Percentiles rank a stretch among this genome's conserved stretches.
Evolutionary conservation across 2,888 invertebrate genomes (phyloP).

Genomic region (Metellina segmentata): DNA sequence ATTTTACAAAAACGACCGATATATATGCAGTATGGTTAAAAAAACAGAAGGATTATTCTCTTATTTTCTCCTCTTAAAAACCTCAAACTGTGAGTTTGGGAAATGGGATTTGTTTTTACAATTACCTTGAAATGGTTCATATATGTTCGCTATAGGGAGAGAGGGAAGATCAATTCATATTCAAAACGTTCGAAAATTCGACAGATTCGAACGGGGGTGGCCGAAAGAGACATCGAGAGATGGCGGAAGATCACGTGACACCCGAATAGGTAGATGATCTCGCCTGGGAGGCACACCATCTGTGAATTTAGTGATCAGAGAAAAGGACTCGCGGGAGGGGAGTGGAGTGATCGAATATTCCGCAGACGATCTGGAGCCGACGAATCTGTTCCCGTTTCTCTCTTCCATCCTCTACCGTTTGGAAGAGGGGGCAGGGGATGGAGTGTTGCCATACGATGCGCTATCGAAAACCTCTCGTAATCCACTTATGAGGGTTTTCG

Average conservation of each 20-base stretch:
- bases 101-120: too few relatives aligned
- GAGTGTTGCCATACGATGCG: too few relatives aligned
- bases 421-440: not conserved
- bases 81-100: too few relatives aligned
- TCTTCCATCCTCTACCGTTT: not conserved
- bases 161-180: too few relatives aligned
- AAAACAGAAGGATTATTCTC: too few relatives aligned
- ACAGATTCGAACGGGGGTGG: too few relatives aligned
- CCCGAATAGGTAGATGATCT: constrained; percentile 22
- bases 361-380: constrained; percentile 48
- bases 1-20: too few relatives aligned
- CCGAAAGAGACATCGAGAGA: not conserved
- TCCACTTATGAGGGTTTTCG: constrained; percentile 11
- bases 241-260: not conserved
- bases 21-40: too few relatives aligned
- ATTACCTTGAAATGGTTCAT: too few relatives aligned
- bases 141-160: too few relatives aligned
- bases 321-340: constrained; percentile 16
- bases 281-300: constrained; percentile 45
- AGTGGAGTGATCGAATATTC: not conserved
- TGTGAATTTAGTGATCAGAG: constrained; percentile 2
- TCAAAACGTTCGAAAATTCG: too few relatives aligned
- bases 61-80: too few relatives aligned
- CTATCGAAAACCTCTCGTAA: not conserved
- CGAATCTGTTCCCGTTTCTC: constrained; percentile 39